Base-by-base conservation (phyloP, 2,797 vertebrate species). In the Oophaga sylvatica region DNA sequence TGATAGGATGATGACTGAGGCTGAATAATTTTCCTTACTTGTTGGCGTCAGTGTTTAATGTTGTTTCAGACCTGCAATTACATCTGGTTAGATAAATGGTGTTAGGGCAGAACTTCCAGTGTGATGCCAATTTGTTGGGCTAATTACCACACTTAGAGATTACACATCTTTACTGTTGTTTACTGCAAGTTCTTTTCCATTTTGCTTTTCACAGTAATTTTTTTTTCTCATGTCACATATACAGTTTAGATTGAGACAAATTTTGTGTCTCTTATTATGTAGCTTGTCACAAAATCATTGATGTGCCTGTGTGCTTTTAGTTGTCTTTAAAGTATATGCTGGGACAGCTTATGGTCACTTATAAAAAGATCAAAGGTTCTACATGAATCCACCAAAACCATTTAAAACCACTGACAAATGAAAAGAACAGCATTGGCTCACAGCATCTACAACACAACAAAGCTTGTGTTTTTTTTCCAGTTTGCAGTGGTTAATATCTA, bases 41-140 rank as follows among this genome's bases (percentile, higher is more conserved):
- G 82, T 60, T 45, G 56, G 56, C 68, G 70, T 84, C 82, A 75
- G 31, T 84, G 31, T 84, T 75, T 84, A 75, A 84, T 84, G 31
- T 84, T 84, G 29, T 60, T 75, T 63, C 41, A 84, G 75, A 84
- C 35, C 59, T 84, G 83, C 71, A 76, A 84, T 84, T 73, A 76
- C 45, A 60, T 63, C n/a, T 73, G 70, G 82, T 77, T 63, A 76
- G 35, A 84, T 53, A 63, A 71, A 41, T 84, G 29, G 70, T 73
- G 17, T 22, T 10, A 62, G 71, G 31, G n/a, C 26, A 84, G 11
- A 62, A 35, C 35, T 63, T 29, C 2, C 15, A 76, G 15, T 13
- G 22, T 45, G 57, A 57, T 60, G 82, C 70, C 82, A 84, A 76
- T 82, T 82, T 68, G 70, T 73, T 60, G 70, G 56, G 68, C 82